Evolutionary conservation across 2,113 vertebrate species (phyloP).

Genomic region (Dipodomys merriami): DNA sequence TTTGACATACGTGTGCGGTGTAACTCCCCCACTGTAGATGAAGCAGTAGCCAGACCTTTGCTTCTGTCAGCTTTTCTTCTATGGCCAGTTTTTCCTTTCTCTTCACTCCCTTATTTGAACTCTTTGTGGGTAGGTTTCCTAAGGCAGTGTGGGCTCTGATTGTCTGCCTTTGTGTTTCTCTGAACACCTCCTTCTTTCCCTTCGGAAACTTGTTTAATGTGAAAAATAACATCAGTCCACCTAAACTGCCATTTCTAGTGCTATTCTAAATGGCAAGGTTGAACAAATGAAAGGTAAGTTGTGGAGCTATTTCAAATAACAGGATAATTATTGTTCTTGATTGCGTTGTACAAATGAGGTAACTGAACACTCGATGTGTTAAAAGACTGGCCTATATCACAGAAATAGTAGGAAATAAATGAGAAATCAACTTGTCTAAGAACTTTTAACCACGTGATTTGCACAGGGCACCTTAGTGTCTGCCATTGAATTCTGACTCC

Average conservation of each 20-base stretch:
- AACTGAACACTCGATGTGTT: background rate
- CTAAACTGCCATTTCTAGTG: conserved; percentile 35
- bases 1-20: conserved; percentile 5
- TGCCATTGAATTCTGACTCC: conserved; percentile 5
- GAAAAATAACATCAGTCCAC: conserved; percentile 55
- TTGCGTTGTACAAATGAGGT: conserved; percentile 19
- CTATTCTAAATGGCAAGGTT: background rate
- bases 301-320: background rate
- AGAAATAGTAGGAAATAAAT: background rate
- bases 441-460: background rate
- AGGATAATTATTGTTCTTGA: background rate
- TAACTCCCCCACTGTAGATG: background rate
- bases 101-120: conserved; percentile 53
- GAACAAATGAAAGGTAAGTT: conserved; percentile 8
- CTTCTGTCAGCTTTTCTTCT: conserved; percentile 18
- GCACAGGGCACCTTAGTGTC: too few species aligned
- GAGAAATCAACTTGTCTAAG: background rate
- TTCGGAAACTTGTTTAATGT: conserved; percentile 43
- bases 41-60: conserved; percentile 55
- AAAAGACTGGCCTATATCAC: conserved; percentile 3
- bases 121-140: conserved; percentile 45
- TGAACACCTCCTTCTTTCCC: conserved; percentile 28
- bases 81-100: conserved; percentile 21
- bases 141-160: conserved; percentile 15
- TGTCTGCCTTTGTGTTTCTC: conserved; percentile 46